Conservation (phyloP, 2,888 invertebrate genomes). For the Dynastes grantii region DNA sequence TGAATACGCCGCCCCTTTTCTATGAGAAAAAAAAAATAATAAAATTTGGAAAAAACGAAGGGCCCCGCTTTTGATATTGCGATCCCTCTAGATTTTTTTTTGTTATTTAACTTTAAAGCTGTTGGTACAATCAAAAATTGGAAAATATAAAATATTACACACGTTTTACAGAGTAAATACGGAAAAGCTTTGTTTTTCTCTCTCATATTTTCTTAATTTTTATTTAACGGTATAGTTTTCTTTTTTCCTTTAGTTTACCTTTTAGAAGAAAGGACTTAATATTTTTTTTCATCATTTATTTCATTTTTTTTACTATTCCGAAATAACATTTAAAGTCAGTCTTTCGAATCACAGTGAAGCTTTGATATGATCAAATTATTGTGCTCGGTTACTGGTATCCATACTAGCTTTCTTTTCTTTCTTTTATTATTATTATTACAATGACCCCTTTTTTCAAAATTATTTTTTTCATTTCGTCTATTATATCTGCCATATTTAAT, state of each 20-base stretch:
- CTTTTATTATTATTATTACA: constrained; percentile 21
- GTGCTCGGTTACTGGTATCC: constrained; percentile 68
- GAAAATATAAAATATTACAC: constrained; percentile 37
- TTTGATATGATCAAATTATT: constrained; percentile 74
- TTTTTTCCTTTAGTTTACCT: constrained; percentile 40
- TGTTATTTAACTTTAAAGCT: constrained; percentile 63
- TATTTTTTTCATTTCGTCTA: background rate
- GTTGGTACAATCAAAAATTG: constrained; percentile 60
- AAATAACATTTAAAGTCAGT: constrained; percentile 73
- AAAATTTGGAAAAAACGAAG: too few species aligned
- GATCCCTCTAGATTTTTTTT: constrained; percentile 53
- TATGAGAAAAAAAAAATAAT: too few species aligned
- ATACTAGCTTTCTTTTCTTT: constrained; percentile 52
- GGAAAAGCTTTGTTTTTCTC: constrained; percentile 45
- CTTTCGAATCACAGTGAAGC: constrained; percentile 75
- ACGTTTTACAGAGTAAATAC: constrained; percentile 16
- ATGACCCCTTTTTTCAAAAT: background rate
- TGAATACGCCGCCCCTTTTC: background rate
- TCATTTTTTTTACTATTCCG: constrained; percentile 63
- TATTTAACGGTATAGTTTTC: constrained; percentile 21
- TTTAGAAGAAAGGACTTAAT: constrained; percentile 54
- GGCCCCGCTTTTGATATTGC: background rate
- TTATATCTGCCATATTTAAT: background rate
- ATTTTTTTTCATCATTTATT: constrained; percentile 57
- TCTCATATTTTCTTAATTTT: constrained; percentile 7